These are phyloP conservation scores for Alsophila aescularia DNA, from an alignment of 2,888 invertebrate species.

Conservation along the genomic window DNA sequence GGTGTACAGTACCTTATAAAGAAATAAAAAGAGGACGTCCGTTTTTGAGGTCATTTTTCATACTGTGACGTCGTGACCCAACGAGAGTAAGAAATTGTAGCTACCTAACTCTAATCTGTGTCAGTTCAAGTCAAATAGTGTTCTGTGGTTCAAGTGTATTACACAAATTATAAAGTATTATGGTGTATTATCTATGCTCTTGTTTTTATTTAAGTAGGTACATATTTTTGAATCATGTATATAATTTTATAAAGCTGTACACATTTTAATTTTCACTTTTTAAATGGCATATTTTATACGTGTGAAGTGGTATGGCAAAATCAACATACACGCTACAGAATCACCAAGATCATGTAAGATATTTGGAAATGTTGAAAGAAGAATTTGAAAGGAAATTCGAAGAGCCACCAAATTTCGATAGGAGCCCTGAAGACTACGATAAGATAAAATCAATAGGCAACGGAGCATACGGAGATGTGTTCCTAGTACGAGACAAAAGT, in stretches of 20 bases:
- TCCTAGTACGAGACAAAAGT: constrained; percentile 87
- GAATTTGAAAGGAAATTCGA: constrained; percentile 60
- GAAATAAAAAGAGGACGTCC: no score
- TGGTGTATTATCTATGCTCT: no score
- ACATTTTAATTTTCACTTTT: constrained; percentile 41
- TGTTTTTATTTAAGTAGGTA: no score
- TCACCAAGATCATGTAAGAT: constrained; percentile 64
- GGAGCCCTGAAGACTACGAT: constrained; percentile 86
- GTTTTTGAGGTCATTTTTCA: no score
- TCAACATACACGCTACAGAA: constrained; percentile 53
- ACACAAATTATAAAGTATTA: no score
- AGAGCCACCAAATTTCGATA: constrained; percentile 41
- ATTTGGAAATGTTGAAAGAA: constrained; percentile 67
- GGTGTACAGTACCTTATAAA: no score
- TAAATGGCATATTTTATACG: constrained; percentile 52
- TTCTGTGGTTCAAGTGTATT: no score
- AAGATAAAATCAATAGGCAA: constrained; percentile 91
- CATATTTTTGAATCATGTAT: constrained; percentile 29
- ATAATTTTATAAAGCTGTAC: constrained; percentile 44
- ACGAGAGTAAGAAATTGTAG: no score
- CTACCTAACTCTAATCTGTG: no score
- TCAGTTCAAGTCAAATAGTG: no score
- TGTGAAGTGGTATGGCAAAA: constrained; percentile 61
- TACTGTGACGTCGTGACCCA: no score
- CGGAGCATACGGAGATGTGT: constrained; percentile 96